These are phyloP conservation scores for Stratiolaelaps scimitus DNA, from an alignment of 1,140 invertebrate species.

Conservation along the genomic window DNA sequence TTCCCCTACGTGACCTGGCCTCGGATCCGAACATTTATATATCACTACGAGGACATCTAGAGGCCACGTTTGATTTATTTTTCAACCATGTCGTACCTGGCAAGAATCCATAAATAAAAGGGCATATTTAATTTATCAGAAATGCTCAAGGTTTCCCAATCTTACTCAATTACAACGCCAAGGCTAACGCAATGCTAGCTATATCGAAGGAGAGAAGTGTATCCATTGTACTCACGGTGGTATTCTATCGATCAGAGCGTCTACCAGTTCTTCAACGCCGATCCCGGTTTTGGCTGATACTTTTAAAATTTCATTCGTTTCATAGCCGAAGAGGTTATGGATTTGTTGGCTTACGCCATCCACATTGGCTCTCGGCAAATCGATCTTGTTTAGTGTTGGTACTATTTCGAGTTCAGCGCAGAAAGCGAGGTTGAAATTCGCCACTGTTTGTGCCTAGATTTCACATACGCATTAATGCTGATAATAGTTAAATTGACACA, in stretches of 20 bases:
- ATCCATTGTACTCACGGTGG: conserved; percentile 46
- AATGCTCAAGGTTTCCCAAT: no score
- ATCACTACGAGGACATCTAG: no score
- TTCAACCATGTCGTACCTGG: no score
- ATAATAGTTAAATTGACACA: background rate
- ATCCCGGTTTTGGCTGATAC: conserved; percentile 77
- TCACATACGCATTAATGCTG: conserved; percentile 43
- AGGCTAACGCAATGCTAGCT: no score
- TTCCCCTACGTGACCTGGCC: no score
- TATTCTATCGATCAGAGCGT: conserved; percentile 61
- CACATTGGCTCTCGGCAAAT: conserved; percentile 77
- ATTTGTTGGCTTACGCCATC: conserved; percentile 65
- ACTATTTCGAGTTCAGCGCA: conserved; percentile 65
- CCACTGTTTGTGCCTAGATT: conserved; percentile 93
- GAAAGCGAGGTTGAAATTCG: conserved; percentile 87
- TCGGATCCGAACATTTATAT: no score
- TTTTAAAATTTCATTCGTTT: conserved; percentile 52
- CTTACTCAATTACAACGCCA: no score
- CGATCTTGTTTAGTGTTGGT: conserved; percentile 92
- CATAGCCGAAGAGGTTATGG: conserved; percentile 68
- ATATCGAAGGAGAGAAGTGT: background rate
- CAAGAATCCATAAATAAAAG: no score
- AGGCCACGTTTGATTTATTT: no score
- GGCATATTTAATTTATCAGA: no score
- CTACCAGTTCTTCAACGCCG: conserved; percentile 60